Evolutionary conservation across 1,140 invertebrate species (phyloP).

Genomic region (Hypsibius dujardini): DNA sequence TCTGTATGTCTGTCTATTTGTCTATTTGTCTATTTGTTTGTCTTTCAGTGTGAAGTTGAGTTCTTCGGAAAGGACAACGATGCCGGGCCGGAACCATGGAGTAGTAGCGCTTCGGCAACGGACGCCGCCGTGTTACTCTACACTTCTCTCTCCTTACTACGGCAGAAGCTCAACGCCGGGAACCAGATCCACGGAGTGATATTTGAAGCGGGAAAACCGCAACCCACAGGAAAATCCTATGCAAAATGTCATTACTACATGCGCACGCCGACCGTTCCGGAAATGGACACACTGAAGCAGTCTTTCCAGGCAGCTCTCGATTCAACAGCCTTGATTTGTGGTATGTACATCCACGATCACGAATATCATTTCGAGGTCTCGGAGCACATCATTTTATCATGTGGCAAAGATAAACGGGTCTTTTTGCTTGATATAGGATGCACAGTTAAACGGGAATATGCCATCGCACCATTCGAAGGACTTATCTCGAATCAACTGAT

Average conservation of each 20-base stretch:
- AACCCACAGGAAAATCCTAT: neutral
- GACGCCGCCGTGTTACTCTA: neutral
- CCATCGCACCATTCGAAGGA: conserved; percentile 2
- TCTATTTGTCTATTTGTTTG: neutral
- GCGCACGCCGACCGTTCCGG: neutral
- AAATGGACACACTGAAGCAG: neutral
- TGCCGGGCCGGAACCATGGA: neutral
- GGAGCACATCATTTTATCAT: too few relatives aligned
- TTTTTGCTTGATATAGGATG: conserved; percentile 9
- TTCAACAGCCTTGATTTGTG: neutral
- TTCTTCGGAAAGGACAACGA: neutral
- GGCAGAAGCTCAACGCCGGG: neutral
- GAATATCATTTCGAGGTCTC: neutral
- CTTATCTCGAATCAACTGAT: neutral
- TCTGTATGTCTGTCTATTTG: too few relatives aligned
- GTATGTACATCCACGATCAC: neutral
- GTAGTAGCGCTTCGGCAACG: neutral
- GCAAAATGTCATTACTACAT: neutral
- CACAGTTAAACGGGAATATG: neutral
- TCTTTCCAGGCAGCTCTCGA: neutral
- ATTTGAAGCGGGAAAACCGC: neutral
- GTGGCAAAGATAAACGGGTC: neutral
- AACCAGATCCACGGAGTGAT: conserved; percentile 16
- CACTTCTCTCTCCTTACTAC: neutral
- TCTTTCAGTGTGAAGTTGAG: neutral